phyloP scores from a whole-genome alignment of 2,113 vertebrate species.

The Calonectris borealis region DNA sequence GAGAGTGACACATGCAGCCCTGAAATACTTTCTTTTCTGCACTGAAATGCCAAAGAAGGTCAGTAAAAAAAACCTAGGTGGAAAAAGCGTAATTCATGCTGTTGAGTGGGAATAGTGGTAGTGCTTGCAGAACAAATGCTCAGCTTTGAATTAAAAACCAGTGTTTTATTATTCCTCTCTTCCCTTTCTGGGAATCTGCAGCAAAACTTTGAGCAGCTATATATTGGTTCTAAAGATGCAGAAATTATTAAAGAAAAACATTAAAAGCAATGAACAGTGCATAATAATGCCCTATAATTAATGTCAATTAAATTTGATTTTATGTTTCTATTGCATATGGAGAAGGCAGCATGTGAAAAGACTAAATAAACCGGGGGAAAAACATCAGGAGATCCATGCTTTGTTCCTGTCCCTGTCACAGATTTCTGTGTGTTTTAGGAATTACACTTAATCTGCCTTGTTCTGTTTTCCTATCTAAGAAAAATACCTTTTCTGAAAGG shows the following conservation, averaged over 20 bases:
- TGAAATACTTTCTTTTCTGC: conserved; percentile 60
- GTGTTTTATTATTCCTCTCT: neutral
- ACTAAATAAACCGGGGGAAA: neutral
- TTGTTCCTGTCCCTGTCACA: neutral
- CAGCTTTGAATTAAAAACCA: conserved; percentile 46
- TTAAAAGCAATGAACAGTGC: neutral
- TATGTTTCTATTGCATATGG: neutral
- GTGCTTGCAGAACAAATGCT: conserved; percentile 24
- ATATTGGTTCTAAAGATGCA: neutral
- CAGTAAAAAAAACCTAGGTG: neutral
- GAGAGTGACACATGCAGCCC: conserved; percentile 47
- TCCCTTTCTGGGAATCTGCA: conserved; percentile 36
- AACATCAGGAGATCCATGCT: neutral
- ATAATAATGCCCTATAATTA: neutral
- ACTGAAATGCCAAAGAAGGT: conserved; percentile 52
- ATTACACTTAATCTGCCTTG: neutral
- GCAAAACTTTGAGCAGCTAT: neutral
- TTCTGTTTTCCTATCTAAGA: neutral
- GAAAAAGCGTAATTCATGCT: conserved; percentile 49
- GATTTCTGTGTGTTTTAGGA: neutral
- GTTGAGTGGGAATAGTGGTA: conserved; percentile 7
- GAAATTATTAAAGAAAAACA: neutral
- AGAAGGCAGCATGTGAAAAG: neutral
- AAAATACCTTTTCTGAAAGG: neutral
- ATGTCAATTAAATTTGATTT: neutral